Evolutionary conservation across 1,140 invertebrate genomes (phyloP).

Genomic region (Melitaea cinxia): DNA sequence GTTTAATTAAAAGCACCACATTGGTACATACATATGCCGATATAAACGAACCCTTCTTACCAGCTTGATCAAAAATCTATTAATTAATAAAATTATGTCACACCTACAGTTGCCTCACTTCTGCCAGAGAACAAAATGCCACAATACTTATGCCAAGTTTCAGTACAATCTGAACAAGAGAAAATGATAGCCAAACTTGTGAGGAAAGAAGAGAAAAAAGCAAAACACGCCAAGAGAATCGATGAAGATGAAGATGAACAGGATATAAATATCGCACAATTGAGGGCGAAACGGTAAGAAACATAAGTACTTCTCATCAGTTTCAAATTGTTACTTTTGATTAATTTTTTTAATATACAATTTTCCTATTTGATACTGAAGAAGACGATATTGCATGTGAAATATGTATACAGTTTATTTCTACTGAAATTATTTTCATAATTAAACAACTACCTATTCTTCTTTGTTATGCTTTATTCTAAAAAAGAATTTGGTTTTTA

Average conservation of each 20-base stretch:
- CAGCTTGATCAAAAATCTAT: too few species aligned
- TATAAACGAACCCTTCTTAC: too few species aligned
- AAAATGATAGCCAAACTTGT: slow-evolving; percentile 90
- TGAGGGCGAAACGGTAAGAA: slow-evolving; percentile 63
- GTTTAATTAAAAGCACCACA: too few species aligned
- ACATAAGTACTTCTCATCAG: neutral
- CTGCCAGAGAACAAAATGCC: slow-evolving; percentile 89
- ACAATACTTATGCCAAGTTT: slow-evolving; percentile 88
- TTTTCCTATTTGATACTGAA: too few species aligned
- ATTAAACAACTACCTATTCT: neutral
- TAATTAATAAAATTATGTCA: neutral
- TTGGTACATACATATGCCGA: too few species aligned
- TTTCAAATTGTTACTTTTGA: too few species aligned
- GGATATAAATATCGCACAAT: slow-evolving; percentile 64
- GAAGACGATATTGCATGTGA: too few species aligned
- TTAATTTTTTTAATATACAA: too few species aligned
- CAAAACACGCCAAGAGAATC: slow-evolving; percentile 81
- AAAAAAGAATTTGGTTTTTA: slow-evolving; percentile 38
- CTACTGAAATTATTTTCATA: too few species aligned
- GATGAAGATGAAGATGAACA: slow-evolving; percentile 81
- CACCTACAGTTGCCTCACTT: slow-evolving; percentile 53
- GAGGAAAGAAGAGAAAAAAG: slow-evolving; percentile 94
- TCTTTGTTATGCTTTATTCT: neutral
- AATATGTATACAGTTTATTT: too few species aligned
- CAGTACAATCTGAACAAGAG: slow-evolving; percentile 92